Evolutionary conservation across 2,113 vertebrate genomes (phyloP), one percentile per base, ranked within the genome.

Genomic region (Motacilla alba): DNA sequence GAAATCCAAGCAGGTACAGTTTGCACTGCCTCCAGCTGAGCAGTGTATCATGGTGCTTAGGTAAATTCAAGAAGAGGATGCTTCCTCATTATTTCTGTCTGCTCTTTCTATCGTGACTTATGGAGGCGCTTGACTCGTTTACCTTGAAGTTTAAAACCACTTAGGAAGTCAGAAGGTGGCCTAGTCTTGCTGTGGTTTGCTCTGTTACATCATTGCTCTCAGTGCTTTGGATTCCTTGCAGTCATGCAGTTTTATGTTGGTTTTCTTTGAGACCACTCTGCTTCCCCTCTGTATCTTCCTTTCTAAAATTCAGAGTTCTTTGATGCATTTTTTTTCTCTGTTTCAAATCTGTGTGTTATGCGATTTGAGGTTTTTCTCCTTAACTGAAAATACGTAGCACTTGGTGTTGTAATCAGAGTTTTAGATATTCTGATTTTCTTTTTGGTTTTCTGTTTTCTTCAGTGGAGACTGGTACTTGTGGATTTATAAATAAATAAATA

Each of bases 111-210:
- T 59, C 1, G 0, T 78, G 66, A 31, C 21, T 78, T 78, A 7
- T 9, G 15, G 52, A 58, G 62, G 49, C 6, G 5, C 37, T 92
- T 82, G 28, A n/a, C 69, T 68, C 2, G 2, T 76, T 92, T 87
- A 68, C 81, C 26, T 13, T 75, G 67, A 79, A 55, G 55, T 95
- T 63, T 86, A 67, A 88, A 96, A 95, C 55, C 33, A 79, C 47
- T 43, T 70, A 47, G 35, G 73, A 87, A 88, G 84, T 89, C 62
- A 89, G 64, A 88, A 93, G 50, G n/a, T 78, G 55, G 46, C 23
- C 41, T 78, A 9, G 37, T 63, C 66, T 83, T 80, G 59, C 53
- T 68, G 69, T 44, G 77, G 4, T 89, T 93, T 91, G 50, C 43
- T 69, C 55, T 89, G 66, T 78, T 73, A 43, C 64, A 78, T 91